Conservation (phyloP, 2,113 vertebrate genomes). For the Dendrocopos noguchii region DNA sequence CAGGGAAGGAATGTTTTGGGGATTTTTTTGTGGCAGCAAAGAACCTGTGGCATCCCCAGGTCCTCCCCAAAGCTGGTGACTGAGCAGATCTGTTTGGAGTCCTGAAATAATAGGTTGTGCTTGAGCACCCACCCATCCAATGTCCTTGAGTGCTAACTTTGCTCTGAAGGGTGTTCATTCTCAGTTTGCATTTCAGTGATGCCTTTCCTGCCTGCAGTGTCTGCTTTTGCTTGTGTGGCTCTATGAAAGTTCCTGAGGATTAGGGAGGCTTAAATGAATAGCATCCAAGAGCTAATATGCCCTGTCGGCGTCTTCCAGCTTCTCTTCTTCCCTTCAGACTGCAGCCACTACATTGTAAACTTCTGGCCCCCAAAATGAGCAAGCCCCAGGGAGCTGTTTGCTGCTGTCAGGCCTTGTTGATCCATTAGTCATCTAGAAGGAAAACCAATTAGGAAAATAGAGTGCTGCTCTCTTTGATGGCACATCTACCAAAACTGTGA, state of each 20-base stretch:
- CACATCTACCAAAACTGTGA: neutral
- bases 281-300: neutral
- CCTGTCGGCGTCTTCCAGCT: neutral
- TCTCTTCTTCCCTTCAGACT: neutral
- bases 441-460: slow-evolving; percentile 50
- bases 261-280: slow-evolving; percentile 30
- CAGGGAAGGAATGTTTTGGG: neutral
- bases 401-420: neutral
- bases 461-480: neutral
- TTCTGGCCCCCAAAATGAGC: neutral
- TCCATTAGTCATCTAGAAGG: slow-evolving; percentile 40
- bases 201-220: neutral
- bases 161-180: neutral
- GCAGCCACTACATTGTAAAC: neutral
- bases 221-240: neutral
- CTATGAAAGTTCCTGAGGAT: slow-evolving; percentile 4
- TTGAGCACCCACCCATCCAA: neutral
- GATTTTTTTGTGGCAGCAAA: neutral
- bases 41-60: neutral
- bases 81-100: neutral
- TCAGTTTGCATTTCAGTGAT: slow-evolving; percentile 32
- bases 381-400: neutral
- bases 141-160: neutral
- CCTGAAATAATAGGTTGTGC: neutral
- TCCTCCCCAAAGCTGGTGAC: neutral